Percentiles rank a stretch among this genome's conserved stretches.
Conservation (phyloP, 2,888 invertebrate genomes). For the Caradrina kadenii region DNA sequence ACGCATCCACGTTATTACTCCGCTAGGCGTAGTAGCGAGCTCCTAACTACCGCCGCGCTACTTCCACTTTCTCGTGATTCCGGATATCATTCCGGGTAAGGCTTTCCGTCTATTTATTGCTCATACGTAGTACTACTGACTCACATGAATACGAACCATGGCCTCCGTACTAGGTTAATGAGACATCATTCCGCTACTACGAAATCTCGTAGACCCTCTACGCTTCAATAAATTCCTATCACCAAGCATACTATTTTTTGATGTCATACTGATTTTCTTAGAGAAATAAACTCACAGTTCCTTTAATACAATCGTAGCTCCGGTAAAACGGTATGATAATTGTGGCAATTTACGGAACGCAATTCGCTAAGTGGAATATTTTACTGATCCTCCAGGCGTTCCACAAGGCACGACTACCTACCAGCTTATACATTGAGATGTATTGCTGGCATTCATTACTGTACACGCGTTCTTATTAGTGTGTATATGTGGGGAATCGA, state of each 20-base stretch:
- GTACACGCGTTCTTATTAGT: conserved; percentile 70
- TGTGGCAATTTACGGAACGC: conserved; percentile 81
- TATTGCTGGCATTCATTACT: conserved; percentile 82
- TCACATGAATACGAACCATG: conserved; percentile 71
- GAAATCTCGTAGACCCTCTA: conserved; percentile 66
- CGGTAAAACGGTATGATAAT: conserved; percentile 80
- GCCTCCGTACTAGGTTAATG: conserved; percentile 74
- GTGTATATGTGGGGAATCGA: conserved; percentile 55
- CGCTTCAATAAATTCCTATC: conserved; percentile 59
- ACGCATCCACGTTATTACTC: conserved; percentile 62
- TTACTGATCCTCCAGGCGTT: conserved; percentile 84
- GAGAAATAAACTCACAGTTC: conserved; percentile 53
- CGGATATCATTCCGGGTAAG: conserved; percentile 84
- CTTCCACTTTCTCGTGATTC: conserved; percentile 68
- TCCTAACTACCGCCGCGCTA: conserved; percentile 60
- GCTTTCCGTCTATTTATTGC: conserved; percentile 85
- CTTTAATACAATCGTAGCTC: conserved; percentile 55
- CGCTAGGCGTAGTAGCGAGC: conserved; percentile 62
- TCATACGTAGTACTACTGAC: conserved; percentile 73
- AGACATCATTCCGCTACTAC: conserved; percentile 67
- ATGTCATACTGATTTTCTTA: conserved; percentile 54
- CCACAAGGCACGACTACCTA: conserved; percentile 82
- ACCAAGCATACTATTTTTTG: conserved; percentile 52
- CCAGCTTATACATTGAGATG: conserved; percentile 82
- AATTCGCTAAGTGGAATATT: conserved; percentile 87